These are phyloP conservation scores for Caprella mutica DNA, from an alignment of 2,888 invertebrate species.

Conservation along the genomic window DNA sequence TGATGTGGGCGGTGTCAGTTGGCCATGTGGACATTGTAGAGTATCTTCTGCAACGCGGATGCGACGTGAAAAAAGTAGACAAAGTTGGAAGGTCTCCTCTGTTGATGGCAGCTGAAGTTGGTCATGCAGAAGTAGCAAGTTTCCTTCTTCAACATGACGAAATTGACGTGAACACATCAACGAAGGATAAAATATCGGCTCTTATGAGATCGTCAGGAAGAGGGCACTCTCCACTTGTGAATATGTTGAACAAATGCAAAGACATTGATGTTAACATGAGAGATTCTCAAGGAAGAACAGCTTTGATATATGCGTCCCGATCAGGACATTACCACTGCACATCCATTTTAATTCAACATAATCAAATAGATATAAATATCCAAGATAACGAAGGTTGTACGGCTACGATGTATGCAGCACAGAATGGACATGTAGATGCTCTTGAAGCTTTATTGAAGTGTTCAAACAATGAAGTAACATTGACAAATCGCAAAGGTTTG, in stretches of 20 bases:
- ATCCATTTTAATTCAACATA: slow-evolving; percentile 23
- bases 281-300: slow-evolving; percentile 23
- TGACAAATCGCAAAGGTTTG: slow-evolving; percentile 16
- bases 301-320: slow-evolving; percentile 24
- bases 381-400: slow-evolving; percentile 20
- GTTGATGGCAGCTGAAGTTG: slow-evolving; percentile 30
- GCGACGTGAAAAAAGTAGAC: slow-evolving; percentile 17
- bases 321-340: slow-evolving; percentile 25
- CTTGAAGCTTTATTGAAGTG: slow-evolving; percentile 18
- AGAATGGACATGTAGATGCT: slow-evolving; percentile 25
- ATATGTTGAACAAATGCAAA: slow-evolving; percentile 24
- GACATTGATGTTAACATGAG: slow-evolving; percentile 24
- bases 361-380: slow-evolving; percentile 14
- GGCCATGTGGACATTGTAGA: slow-evolving; percentile 25
- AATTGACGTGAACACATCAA: slow-evolving; percentile 20
- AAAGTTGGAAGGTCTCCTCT: slow-evolving; percentile 28
- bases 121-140: slow-evolving; percentile 22
- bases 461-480: slow-evolving; percentile 3
- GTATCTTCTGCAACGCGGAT: slow-evolving; percentile 15
- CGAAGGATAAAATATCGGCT: slow-evolving; percentile 29
- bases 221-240: slow-evolving; percentile 26
- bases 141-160: slow-evolving; percentile 21
- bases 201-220: slow-evolving; percentile 30
- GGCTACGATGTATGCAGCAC: slow-evolving; percentile 23
- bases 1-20: slow-evolving; percentile 33